Evolutionary conservation across 1,140 invertebrate genomes (phyloP), one percentile per base, ranked within the genome.

Genomic region (Caligus rogercresseyi): DNA sequence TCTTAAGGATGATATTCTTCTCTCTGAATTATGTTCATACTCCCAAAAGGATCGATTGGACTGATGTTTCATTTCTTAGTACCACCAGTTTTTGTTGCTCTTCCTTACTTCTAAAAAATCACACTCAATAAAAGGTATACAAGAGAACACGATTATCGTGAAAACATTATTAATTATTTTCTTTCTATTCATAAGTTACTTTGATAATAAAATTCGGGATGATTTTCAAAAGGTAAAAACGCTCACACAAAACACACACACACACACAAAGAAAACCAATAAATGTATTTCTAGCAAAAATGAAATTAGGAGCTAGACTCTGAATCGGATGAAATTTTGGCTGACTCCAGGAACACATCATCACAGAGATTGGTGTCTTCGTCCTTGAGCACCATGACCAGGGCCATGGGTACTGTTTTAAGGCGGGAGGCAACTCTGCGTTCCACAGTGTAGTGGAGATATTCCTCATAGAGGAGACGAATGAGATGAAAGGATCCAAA

Each of bases 401-500:
- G 31, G 7, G 57, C 57, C 23, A 60, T 25, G 1, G 57, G 57
- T 11, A 18, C 18, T 3, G 18, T 25, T 43, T 43, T 43, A 3
- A 60, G 24, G 1, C 18, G 16, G 25, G 16, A 16, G 16, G 95
- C 94, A 21, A 98, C 90, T 74, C 90, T 85, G 73, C 94, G 88
- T 75, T 98, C 95, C 67, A 99, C 89, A 66, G 98, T 78, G 74
- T 95, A 98, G 77, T 95, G 95, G 86, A 99, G 95, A 72, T 98
- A 99, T 74, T 99, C 96, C 74, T 98, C 94, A 74, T 94, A 98
- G 19, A 98, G 78, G 66, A 98, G 77, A 53, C 94, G 83, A 69
- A 99, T 94, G 54, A 99, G 79, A 78, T 99, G 96, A 76, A 99
- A 99, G 62, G 91, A 96, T 31, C 95, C 96, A 77, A 99, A 98